Base-by-base conservation (phyloP, 2,888 invertebrate species). In the Philereme transversata region DNA sequence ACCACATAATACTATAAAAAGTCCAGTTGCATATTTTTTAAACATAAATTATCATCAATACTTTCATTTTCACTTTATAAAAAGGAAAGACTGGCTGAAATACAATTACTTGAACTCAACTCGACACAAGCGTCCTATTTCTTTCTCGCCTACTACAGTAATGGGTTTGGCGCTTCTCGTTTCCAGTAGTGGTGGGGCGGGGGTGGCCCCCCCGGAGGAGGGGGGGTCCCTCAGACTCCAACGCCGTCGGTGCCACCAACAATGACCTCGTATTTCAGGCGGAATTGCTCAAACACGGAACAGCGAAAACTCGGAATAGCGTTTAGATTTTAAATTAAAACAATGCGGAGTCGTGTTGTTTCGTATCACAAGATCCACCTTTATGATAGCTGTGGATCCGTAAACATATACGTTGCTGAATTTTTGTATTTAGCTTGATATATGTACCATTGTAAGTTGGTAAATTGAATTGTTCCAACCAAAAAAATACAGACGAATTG, bases 261-360 rank as follows among this genome's bases (percentile, higher is more conserved):
- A 90, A 91, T 89, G 92, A 90, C 91, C 91, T 87, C 91, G 90
- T 92, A 92, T 91, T 92, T 91, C 87, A 91, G 90, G 79, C 83
- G 83, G 87, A 91, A 91, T 92, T 91, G 90, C 88, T 89, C 86
- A 86, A 91, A 90, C 86, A 87, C 82, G 83, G 90, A 88, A 88
- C 86, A 86, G 83, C 81, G 86, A 86, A 88, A 88, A 83, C 83
- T 81, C 80, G 82, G 86, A 87, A 88, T 86, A 83, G 88, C 79
- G 77, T 77, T 79, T 72, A 71, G 77, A 75, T 78, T 79, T 78
- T 78, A 73, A 78, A 79, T 75, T 69, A 71, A 69, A 66, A 69
- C 65, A 62, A 70, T 67, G 63, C 64, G 62, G 65, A 60, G 64
- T 67, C 63, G 41, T 63, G 58, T 63, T 65, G 63, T 60, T 64